Conservation (phyloP, 2,797 vertebrate genomes). For the Acridotheres tristis region DNA sequence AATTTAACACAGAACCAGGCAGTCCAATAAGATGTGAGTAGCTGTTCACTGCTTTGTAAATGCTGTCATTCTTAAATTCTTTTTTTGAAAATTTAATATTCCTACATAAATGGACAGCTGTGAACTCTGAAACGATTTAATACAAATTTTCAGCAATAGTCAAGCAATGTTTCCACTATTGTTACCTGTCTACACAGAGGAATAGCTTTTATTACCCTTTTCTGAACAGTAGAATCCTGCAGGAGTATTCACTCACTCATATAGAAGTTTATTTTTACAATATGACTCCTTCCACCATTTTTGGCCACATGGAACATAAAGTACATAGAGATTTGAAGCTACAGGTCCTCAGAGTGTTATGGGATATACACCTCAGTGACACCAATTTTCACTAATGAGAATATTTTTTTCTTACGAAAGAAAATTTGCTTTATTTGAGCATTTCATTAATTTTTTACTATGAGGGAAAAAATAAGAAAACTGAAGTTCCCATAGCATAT, state of each 20-base stretch:
- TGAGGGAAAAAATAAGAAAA: not conserved
- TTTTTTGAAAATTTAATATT: not conserved
- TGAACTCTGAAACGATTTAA: not conserved
- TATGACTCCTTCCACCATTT: not conserved
- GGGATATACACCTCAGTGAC: not conserved
- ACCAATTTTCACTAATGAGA: not conserved
- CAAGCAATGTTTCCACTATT: not conserved
- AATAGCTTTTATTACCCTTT: not conserved
- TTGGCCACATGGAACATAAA: not conserved
- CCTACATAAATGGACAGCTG: not conserved
- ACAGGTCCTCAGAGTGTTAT: not conserved
- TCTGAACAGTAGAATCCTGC: not conserved
- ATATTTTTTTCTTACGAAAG: not conserved
- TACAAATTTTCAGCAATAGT: not conserved
- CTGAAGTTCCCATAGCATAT: not conserved
- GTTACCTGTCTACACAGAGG: not conserved
- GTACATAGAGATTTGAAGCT: not conserved
- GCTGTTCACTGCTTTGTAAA: not conserved
- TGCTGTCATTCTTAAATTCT: not conserved
- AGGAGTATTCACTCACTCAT: not conserved
- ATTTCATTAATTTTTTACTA: not conserved
- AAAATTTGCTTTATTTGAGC: not conserved
- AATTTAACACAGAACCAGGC: not conserved
- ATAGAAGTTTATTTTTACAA: not conserved
- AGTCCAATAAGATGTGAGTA: accelerated